phyloP scores from a whole-genome alignment of 2,113 vertebrate genomes.

The Macheiramphus alcinus region DNA sequence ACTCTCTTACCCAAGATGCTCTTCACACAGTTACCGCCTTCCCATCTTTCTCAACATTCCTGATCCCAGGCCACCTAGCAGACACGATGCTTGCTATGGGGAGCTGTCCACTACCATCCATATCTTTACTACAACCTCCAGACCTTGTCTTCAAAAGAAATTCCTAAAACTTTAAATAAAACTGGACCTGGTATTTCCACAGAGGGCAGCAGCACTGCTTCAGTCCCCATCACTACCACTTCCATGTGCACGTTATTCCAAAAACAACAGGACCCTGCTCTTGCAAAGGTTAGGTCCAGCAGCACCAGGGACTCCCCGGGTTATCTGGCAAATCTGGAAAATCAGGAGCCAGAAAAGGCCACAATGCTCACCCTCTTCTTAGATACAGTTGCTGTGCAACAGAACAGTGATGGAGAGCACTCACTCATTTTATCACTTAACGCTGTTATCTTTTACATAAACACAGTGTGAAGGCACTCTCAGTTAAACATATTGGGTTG shows the following conservation, averaged over 20 bases:
- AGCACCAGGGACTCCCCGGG: neutral
- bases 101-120: neutral
- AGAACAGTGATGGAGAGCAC: accelerated
- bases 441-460: neutral
- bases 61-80: no score
- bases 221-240: neutral
- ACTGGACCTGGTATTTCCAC: neutral
- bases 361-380: neutral
- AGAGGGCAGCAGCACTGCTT: neutral
- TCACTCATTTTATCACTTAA: neutral
- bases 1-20: no score
- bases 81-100: neutral
- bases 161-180: neutral
- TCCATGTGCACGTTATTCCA: neutral
- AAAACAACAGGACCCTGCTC: neutral
- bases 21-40: neutral
- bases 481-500: neutral
- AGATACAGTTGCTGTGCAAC: neutral
- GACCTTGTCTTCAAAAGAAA: neutral
- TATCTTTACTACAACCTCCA: neutral
- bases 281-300: no score
- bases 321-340: neutral
- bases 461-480: neutral
- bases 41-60: neutral
- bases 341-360: neutral